Evolutionary conservation across 1,140 invertebrate species (phyloP).

Genomic region (Eulimnadia texana): DNA sequence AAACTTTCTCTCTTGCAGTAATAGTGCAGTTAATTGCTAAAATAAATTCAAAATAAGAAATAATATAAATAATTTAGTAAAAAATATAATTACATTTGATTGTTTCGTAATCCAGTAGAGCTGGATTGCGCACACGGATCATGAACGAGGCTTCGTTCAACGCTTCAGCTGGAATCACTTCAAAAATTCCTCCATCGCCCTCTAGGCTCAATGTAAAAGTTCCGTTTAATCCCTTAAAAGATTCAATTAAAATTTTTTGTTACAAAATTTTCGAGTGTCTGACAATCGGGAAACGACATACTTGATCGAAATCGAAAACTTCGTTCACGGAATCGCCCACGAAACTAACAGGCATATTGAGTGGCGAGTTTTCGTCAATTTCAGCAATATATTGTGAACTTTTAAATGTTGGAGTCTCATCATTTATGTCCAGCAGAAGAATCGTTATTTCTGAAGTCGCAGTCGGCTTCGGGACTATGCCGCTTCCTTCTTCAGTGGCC

Average conservation of each 20-base stretch:
- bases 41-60: slow-evolving; percentile 22
- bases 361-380: slow-evolving; percentile 80
- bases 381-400: slow-evolving; percentile 65
- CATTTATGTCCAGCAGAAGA: slow-evolving; percentile 86
- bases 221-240: slow-evolving; percentile 67
- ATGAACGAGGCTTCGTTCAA: slow-evolving; percentile 86
- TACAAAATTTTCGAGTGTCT: not conserved
- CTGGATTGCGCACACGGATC: slow-evolving; percentile 71
- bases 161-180: slow-evolving; percentile 69
- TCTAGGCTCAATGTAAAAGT: slow-evolving; percentile 71
- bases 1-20: slow-evolving; percentile 65
- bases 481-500: slow-evolving; percentile 49
- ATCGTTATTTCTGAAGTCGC: slow-evolving; percentile 80
- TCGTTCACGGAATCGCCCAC: slow-evolving; percentile 62
- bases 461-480: slow-evolving; percentile 47
- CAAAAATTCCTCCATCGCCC: slow-evolving; percentile 68
- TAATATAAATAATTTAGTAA: not conserved
- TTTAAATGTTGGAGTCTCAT: slow-evolving; percentile 75
- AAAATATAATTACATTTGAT: slow-evolving; percentile 33
- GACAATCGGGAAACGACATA: slow-evolving; percentile 23
- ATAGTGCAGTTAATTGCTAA: slow-evolving; percentile 68
- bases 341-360: slow-evolving; percentile 77
- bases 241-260: slow-evolving; percentile 1
- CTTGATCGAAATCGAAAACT: slow-evolving; percentile 84
- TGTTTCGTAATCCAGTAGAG: slow-evolving; percentile 71